phyloP scores from a whole-genome alignment of 1,140 invertebrate genomes.

The Aphelinus atriplicis region DNA sequence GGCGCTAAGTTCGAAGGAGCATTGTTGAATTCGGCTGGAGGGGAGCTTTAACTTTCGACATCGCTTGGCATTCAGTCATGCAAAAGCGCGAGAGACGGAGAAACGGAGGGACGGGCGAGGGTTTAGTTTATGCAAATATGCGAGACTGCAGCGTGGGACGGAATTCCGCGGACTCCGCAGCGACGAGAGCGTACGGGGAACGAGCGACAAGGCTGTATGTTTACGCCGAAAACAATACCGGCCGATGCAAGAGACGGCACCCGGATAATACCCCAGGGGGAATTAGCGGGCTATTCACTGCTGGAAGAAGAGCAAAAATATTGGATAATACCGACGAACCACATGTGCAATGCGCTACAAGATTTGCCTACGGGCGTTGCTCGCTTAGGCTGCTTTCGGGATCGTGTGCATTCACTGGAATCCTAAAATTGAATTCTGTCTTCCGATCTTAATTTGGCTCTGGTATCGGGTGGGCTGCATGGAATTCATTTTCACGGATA shows the following conservation, averaged over 20 bases:
- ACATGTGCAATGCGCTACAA: too few relatives aligned
- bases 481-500: too few relatives aligned
- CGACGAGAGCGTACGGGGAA: slow-evolving; percentile 16
- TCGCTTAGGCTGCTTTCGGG: too few relatives aligned
- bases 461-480: too few relatives aligned
- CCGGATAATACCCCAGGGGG: slow-evolving; percentile 27
- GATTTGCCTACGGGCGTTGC: too few relatives aligned
- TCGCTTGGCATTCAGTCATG: slow-evolving; percentile 12
- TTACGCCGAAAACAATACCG: too few relatives aligned
- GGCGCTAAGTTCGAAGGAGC: neutral
- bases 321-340: too few relatives aligned
- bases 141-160: slow-evolving; percentile 45
- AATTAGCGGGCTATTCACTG: slow-evolving; percentile 15
- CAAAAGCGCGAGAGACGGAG: neutral
- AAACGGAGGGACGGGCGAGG: neutral
- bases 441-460: too few relatives aligned
- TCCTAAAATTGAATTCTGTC: too few relatives aligned
- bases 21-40: slow-evolving; percentile 27
- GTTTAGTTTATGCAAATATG: slow-evolving; percentile 45
- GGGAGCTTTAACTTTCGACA: slow-evolving; percentile 20
- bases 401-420: too few relatives aligned
- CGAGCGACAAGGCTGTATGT: slow-evolving; percentile 46
- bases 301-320: neutral
- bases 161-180: slow-evolving; percentile 21
- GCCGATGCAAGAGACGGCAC: neutral